phyloP scores from a whole-genome alignment of 2,113 vertebrate genomes.

The Pedionomus torquatus region DNA sequence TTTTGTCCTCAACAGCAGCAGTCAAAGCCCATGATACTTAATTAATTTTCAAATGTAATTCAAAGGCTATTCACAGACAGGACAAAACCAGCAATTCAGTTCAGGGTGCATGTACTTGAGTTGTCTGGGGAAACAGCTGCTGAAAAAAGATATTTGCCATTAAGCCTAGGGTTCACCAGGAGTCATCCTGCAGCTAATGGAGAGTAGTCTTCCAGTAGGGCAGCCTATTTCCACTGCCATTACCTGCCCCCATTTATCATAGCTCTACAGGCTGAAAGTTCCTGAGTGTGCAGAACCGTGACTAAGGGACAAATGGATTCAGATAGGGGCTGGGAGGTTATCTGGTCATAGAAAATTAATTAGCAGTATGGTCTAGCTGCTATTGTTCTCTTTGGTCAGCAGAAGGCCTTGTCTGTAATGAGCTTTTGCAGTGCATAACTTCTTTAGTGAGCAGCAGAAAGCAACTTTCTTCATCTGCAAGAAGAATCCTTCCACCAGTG shows the following conservation, averaged over 20 bases:
- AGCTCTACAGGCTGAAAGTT: slow-evolving; percentile 7
- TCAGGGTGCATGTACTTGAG: not conserved
- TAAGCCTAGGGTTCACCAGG: not conserved
- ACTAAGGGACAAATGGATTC: slow-evolving; percentile 11
- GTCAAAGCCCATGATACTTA: not conserved
- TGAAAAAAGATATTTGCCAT: slow-evolving; percentile 24
- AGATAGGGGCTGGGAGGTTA: not conserved
- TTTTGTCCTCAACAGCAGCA: not conserved
- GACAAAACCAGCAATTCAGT: slow-evolving; percentile 13
- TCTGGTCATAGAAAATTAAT: slow-evolving; percentile 31
- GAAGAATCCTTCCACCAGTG: not conserved
- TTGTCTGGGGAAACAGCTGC: slow-evolving; percentile 24
- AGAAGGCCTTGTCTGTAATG: not conserved
- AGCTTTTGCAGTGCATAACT: not conserved
- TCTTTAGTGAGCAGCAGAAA: not conserved
- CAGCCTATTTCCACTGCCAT: not conserved
- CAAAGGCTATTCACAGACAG: not conserved
- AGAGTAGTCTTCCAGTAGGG: slow-evolving; percentile 4
- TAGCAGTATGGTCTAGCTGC: not conserved
- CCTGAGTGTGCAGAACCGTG: not conserved
- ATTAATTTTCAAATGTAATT: slow-evolving; percentile 3
- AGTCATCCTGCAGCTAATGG: not conserved
- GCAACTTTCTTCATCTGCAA: not conserved
- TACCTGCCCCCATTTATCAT: slow-evolving; percentile 15
- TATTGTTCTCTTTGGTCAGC: not conserved